Conservation (phyloP, 2,797 vertebrate species). For the Lycodopsis pacificus region DNA sequence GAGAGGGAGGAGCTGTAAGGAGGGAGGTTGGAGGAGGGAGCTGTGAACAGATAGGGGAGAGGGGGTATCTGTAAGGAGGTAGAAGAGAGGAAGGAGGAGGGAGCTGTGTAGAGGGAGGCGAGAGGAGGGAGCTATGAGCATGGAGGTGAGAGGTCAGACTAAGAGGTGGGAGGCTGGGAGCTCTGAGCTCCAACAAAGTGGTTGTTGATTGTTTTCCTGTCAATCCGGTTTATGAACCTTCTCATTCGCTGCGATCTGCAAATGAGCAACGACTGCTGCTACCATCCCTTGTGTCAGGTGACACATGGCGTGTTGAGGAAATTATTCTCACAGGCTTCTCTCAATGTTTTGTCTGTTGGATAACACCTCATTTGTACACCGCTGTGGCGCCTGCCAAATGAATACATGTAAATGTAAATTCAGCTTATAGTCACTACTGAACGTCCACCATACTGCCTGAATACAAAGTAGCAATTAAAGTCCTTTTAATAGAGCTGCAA, state of each 20-base stretch:
- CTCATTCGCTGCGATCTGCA: background rate
- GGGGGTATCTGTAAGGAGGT: background rate
- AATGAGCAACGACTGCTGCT: background rate
- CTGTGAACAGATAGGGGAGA: too few species aligned
- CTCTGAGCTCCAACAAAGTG: background rate
- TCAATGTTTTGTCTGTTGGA: background rate
- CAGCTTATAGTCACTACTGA: slow-evolving; percentile 9
- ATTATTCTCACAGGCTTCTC: slow-evolving; percentile 8
- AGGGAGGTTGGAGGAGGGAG: too few species aligned
- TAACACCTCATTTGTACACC: slow-evolving; percentile 1
- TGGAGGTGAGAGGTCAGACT: background rate
- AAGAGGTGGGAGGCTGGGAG: background rate
- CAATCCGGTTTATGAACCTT: background rate
- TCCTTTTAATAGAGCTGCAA: slow-evolving; percentile 22
- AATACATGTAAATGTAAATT: slow-evolving; percentile 38
- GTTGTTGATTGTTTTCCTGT: background rate
- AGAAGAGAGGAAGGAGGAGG: background rate
- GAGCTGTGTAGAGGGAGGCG: background rate
- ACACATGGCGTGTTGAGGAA: background rate
- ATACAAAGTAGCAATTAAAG: slow-evolving; percentile 37
- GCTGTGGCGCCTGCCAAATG: slow-evolving; percentile 6
- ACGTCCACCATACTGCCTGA: slow-evolving; percentile 1
- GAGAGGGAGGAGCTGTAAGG: background rate
- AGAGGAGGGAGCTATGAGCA: background rate
- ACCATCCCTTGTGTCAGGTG: background rate